phyloP scores from a whole-genome alignment of 1,140 invertebrate species.

The Hydropsyche tenuis region DNA sequence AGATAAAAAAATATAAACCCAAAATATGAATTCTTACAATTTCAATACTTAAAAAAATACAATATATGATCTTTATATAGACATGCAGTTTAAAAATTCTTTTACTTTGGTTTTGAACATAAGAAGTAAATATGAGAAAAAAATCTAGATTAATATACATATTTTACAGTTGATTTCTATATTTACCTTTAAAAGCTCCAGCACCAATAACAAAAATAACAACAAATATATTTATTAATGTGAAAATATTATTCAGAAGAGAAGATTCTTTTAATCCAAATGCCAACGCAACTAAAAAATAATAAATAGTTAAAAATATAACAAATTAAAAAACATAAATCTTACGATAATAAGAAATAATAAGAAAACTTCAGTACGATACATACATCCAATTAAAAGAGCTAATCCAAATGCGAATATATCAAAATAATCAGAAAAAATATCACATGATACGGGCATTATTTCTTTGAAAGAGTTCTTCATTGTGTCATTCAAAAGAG shows the following conservation, averaged over 20 bases:
- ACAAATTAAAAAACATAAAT: neutral
- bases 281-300: slow-evolving; percentile 70
- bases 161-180: too few species aligned
- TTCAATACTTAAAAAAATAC: too few species aligned
- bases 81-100: too few species aligned
- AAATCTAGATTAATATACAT: too few species aligned
- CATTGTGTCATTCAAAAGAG: slow-evolving; percentile 36
- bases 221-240: slow-evolving; percentile 81
- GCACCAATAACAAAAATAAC: slow-evolving; percentile 81
- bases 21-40: too few species aligned
- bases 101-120: too few species aligned
- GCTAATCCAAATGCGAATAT: slow-evolving; percentile 69
- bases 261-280: slow-evolving; percentile 87
- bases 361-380: too few species aligned
- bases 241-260: slow-evolving; percentile 83
- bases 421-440: slow-evolving; percentile 66
- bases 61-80: too few species aligned
- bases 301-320: slow-evolving; percentile 28
- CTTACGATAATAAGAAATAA: too few species aligned
- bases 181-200: slow-evolving; percentile 72
- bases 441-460: slow-evolving; percentile 61
- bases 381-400: slow-evolving; percentile 64
- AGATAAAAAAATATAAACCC: too few species aligned
- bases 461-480: slow-evolving; percentile 55
- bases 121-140: too few species aligned